Evolutionary conservation across 2,888 invertebrate genomes (phyloP).

Genomic region (Microplitis manilae): DNA sequence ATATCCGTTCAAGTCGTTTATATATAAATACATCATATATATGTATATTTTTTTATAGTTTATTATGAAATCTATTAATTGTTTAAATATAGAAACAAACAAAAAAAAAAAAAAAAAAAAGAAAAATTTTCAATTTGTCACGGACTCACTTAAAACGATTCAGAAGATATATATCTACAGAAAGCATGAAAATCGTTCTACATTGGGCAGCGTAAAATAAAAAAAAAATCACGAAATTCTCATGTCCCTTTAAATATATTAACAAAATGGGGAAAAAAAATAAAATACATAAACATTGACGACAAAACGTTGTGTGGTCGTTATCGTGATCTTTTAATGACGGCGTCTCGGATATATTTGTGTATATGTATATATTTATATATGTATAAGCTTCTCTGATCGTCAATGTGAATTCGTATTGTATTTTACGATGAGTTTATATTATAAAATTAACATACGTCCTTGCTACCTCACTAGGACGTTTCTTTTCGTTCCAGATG

Average conservation of each 20-base stretch:
- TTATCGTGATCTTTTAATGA: slow-evolving; percentile 18
- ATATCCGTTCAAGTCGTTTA: slow-evolving; percentile 40
- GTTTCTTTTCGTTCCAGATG: slow-evolving; percentile 7
- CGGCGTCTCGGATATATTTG: slow-evolving; percentile 23
- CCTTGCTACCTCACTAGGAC: slow-evolving; percentile 49
- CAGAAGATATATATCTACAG: too few relatives aligned
- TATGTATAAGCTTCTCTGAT: slow-evolving; percentile 7
- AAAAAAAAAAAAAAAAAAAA: too few relatives aligned
- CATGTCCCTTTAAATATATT: not conserved
- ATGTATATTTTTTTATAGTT: not conserved
- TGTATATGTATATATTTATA: slow-evolving; percentile 11
- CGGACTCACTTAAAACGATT: too few relatives aligned
- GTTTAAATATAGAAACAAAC: not conserved
- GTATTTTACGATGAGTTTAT: slow-evolving; percentile 51
- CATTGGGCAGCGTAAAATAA: too few relatives aligned
- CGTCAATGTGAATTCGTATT: slow-evolving; percentile 33
- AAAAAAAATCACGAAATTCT: not conserved
- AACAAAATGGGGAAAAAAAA: not conserved
- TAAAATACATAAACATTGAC: not conserved
- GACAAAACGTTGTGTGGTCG: slow-evolving; percentile 1
- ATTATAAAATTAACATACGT: slow-evolving; percentile 52
- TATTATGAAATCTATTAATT: not conserved
- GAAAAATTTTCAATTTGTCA: too few relatives aligned
- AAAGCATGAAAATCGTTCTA: too few relatives aligned
- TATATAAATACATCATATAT: slow-evolving; percentile 32